phyloP scores from a whole-genome alignment of 2,113 vertebrate species.

The Elephantulus edwardii region DNA sequence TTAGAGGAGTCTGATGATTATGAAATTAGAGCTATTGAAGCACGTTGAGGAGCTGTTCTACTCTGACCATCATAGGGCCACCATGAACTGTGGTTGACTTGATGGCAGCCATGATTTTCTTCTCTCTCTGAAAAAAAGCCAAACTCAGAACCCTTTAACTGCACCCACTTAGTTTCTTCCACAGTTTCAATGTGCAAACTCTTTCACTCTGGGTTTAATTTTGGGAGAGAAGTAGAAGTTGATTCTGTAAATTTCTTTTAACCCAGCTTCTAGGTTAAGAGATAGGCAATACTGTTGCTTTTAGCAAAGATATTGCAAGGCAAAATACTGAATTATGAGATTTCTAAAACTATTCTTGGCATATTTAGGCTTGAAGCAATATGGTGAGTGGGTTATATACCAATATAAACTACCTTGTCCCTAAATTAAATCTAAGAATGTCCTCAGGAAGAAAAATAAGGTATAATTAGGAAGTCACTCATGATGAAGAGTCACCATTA shows the following conservation, averaged over 20 bases:
- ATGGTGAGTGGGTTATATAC: not conserved
- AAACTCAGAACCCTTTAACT: not conserved
- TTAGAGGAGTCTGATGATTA: too few species aligned
- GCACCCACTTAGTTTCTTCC: not conserved
- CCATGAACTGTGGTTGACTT: not conserved
- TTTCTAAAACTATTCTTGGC: not conserved
- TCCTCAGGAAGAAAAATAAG: not conserved
- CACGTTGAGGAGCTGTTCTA: too few species aligned
- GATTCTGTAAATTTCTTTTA: not conserved
- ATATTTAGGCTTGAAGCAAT: not conserved
- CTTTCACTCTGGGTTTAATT: not conserved
- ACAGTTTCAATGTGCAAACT: not conserved
- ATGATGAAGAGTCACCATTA: not conserved
- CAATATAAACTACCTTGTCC: not conserved
- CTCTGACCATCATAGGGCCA: not conserved
- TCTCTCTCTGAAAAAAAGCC: not conserved
- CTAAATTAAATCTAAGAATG: not conserved
- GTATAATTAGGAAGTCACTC: not conserved
- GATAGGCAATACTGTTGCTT: not conserved
- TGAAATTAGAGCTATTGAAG: too few species aligned
- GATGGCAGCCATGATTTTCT: not conserved
- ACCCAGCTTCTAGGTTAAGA: not conserved
- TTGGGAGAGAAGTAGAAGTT: not conserved
- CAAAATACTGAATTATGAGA: not conserved
- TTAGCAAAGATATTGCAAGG: not conserved